A percentile compares a stretch with the other conserved stretches of the same genome.
phyloP scores from a whole-genome alignment of 2,797 vertebrate species.

The Microchirus variegatus region DNA sequence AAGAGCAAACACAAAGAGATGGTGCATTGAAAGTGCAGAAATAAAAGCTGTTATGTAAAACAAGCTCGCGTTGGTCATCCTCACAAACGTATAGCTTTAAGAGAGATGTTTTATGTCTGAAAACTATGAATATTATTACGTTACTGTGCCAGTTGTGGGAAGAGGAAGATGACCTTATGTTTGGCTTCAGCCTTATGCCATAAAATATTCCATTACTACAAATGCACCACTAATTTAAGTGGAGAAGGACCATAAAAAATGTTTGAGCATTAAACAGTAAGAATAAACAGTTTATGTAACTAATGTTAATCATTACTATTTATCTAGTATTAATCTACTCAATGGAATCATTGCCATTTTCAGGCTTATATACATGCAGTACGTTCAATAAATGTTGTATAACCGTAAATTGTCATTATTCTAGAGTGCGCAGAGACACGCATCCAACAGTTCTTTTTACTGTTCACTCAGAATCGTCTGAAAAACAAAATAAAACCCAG shows the following conservation, averaged over 20 bases:
- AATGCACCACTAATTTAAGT: slow-evolving; percentile 39
- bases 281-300: too few relatives aligned
- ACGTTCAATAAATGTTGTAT: too few relatives aligned
- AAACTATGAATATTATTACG: slow-evolving; percentile 18
- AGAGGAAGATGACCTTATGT: slow-evolving; percentile 33
- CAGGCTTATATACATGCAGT: too few relatives aligned
- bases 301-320: too few relatives aligned
- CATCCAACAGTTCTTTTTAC: background rate
- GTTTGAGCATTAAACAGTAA: slow-evolving; percentile 8
- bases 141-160: slow-evolving; percentile 27
- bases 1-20: slow-evolving; percentile 17
- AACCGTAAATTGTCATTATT: too few relatives aligned
- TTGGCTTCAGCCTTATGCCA: slow-evolving; percentile 26
- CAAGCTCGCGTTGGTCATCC: slow-evolving; percentile 40
- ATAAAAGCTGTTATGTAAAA: slow-evolving; percentile 53
- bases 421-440: too few relatives aligned
- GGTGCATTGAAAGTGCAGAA: slow-evolving; percentile 17
- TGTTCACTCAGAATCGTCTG: background rate
- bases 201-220: slow-evolving; percentile 39
- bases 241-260: slow-evolving; percentile 3
- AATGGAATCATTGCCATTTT: too few relatives aligned
- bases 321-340: too few relatives aligned
- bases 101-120: slow-evolving; percentile 34
- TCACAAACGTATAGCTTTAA: slow-evolving; percentile 30
- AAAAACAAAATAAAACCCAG: background rate